These are phyloP conservation scores for Limnephilus rhombicus DNA, from an alignment of 2,888 invertebrate species.

Conservation along the genomic window DNA sequence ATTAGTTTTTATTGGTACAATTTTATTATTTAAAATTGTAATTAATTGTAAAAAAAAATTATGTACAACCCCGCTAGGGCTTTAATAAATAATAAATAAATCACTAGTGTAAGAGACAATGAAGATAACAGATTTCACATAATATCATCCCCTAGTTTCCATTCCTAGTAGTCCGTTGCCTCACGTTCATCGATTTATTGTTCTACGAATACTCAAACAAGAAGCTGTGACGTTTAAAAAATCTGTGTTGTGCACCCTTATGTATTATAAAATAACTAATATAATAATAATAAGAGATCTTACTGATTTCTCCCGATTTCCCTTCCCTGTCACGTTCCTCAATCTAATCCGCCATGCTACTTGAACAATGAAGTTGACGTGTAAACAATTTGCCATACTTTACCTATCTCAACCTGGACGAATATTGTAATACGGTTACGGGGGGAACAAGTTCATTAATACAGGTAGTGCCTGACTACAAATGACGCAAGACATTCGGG, in stretches of 20 bases:
- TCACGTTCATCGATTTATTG: neutral
- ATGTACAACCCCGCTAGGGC: no score
- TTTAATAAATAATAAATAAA: neutral
- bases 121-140: neutral
- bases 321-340: neutral
- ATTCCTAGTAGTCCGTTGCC: neutral
- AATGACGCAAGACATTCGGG: neutral
- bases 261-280: neutral
- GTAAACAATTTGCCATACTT: neutral
- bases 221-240: neutral
- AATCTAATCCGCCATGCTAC: neutral
- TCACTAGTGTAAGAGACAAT: neutral
- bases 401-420: neutral
- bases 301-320: neutral
- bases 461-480: neutral
- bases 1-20: no score
- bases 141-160: neutral
- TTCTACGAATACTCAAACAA: neutral
- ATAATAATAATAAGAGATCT: neutral
- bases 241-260: neutral
- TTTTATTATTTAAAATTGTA: no score
- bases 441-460: constrained; percentile 5
- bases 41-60: no score
- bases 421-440: neutral
- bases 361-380: neutral